Evolutionary conservation across 2,797 vertebrate genomes (phyloP), one percentile per base, ranked within the genome.

Genomic region (Chelidonichthys spinosus): DNA sequence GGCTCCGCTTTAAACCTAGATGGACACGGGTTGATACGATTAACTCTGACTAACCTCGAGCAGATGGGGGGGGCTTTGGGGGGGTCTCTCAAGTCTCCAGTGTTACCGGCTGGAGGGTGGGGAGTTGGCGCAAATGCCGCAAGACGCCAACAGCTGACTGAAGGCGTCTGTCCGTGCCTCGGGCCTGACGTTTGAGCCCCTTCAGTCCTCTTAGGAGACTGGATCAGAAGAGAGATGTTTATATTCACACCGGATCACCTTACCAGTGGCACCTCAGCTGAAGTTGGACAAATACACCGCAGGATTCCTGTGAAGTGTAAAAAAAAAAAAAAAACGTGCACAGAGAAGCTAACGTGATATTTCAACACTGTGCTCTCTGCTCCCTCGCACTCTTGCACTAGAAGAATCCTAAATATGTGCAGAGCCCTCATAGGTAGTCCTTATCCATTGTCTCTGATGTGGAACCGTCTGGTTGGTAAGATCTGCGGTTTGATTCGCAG

Each of bases 101-200:
- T 42, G 46, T 81, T 63, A 69, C 35, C 13, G 49, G 17, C 32
- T 32, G 42, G 44, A 47, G 25, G 58, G 25, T 11, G 7, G 7
- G 6, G 58, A 46, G 10, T 58, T 65, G 66, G 71, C 2, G 25
- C 39, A 70, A 87, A 89, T 81, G 76, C 86, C 43, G 37, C 69
- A 82, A 84, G 82, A 87, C 46, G 64, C 85, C 87, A 84, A 74
- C 91, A 92, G 91, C 90, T 92, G 92, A 89, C 88, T 87, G 42
- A 35, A 84, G 80, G 55, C 77, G 75, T 89, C 87, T 85, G 85
- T 88, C 84, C 59, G 56, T 75, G 87, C 81, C 69, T 73, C 49
- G 5, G 72, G 71, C 63, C 83, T 78, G 58, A 62, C 49, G 74
- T 61, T 72, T 70, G 65, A 85, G 71, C 77, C 68, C 82, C 72